phyloP scores from a whole-genome alignment of 1,140 invertebrate genomes.

The Augochlora pura region DNA sequence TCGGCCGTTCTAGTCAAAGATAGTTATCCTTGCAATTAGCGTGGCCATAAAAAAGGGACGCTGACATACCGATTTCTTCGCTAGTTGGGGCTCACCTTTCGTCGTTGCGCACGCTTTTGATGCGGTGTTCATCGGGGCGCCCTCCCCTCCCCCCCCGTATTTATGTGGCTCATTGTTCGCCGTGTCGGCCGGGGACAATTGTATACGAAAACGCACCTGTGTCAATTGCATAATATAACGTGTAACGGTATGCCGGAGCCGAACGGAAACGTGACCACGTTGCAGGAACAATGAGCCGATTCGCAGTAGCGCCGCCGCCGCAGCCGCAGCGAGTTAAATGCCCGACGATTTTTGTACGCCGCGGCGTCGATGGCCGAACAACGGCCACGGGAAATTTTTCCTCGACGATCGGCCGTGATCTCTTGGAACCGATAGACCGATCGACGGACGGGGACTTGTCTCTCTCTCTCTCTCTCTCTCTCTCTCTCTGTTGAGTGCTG shows the following conservation, averaged over 20 bases:
- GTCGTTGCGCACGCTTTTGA: too few species aligned
- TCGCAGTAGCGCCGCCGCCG: not conserved
- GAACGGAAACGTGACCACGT: conserved; percentile 21
- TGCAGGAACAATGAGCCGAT: conserved; percentile 28
- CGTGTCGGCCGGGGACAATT: not conserved
- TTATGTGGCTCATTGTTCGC: conserved; percentile 20
- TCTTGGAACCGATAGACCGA: not conserved
- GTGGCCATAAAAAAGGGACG: too few species aligned
- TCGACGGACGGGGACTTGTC: too few species aligned
- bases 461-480: too few species aligned
- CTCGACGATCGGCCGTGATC: conserved; percentile 5
- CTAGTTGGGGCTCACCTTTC: too few species aligned
- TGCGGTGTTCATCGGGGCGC: conserved; percentile 18
- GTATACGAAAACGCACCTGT: conserved; percentile 41
- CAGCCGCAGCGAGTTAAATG: conserved; percentile 44
- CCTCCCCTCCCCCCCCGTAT: too few species aligned
- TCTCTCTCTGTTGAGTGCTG: too few species aligned
- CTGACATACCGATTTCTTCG: too few species aligned
- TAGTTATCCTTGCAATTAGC: too few species aligned
- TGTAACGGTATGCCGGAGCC: conserved; percentile 30
- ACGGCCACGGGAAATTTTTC: conserved; percentile 50
- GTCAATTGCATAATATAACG: conserved; percentile 43
- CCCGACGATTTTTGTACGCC: conserved; percentile 43
- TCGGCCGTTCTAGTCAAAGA: too few species aligned
- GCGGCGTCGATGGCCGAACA: conserved; percentile 25